Base-by-base conservation (phyloP, 2,888 invertebrate genomes). In the Dusona sp. region DNA sequence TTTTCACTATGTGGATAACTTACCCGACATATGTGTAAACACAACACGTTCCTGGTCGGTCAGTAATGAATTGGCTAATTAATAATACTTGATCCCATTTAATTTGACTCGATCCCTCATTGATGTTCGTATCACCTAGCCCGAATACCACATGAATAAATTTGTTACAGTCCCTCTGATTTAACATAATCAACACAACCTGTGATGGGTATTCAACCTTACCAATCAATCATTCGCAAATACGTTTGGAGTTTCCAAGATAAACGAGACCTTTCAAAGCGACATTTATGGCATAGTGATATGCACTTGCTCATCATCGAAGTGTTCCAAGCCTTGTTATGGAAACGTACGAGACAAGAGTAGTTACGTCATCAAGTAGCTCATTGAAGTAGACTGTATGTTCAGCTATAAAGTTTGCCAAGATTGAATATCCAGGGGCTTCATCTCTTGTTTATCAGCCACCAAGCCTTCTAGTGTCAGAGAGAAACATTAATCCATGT, bases 371-470 rank as follows among this genome's bases (percentile, higher is more conserved):
- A 68, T 83, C 74, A 81, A 85, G 77, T 81, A 67, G 82, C 79
- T 88, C 82, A 87, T 87, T 88, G 65, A 87, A 87, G 87, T 82
- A 68, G 80, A 79, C 75, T 36, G 75, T 80, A 57, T 79, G 70
- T 65, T 54, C 70, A 61, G 84, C 78, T 85, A 87, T 87, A 84
- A 90, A 89, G 85, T 84, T 89, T 81, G 83, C 82, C 85, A 73
- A 72, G 81, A 80, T 85, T 81, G 70, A 67, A 85, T 57, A 64
- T 45, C 42, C 45, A 51, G 57, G 25, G 33, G 36, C 25, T 22
- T 22, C 48, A 61, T 72, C 61, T 80, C 80, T 67, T 29, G 33
- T 65, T 67, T 25, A 36, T 68, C 67, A 67, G 67, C 29, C 25
- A 29, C 25, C 22, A 36, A 73, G 19, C 51, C 11, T 70, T 45